Conservation (phyloP, 2,113 vertebrate genomes). For the Antechinus flavipes region DNA sequence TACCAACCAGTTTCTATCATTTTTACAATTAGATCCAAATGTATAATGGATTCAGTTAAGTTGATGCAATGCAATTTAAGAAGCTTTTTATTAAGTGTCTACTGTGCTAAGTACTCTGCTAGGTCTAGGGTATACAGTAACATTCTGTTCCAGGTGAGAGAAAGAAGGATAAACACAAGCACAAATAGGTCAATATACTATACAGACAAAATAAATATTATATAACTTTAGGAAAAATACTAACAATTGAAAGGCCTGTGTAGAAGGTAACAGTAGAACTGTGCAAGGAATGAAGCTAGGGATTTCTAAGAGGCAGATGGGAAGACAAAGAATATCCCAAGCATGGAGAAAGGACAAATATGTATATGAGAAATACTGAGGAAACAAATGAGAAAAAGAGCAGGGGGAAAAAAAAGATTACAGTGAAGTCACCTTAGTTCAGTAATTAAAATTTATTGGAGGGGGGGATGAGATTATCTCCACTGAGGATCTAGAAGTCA, state of each 20-base stretch:
- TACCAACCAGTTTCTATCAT: not conserved
- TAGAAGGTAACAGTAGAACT: not conserved
- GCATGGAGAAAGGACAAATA: not conserved
- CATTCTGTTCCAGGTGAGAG: not conserved
- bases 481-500: not conserved
- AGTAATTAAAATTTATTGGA: not conserved
- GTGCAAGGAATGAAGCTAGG: not conserved
- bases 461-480: not conserved
- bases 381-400: not conserved
- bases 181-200: not conserved
- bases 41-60: not conserved
- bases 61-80: not conserved
- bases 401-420: not conserved
- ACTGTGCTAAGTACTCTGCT: not conserved
- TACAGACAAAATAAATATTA: not conserved
- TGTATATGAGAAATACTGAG: not conserved
- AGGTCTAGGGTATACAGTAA: not conserved
- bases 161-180: not conserved
- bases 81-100: not conserved
- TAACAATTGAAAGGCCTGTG: not conserved
- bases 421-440: not conserved
- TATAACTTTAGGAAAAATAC: not conserved
- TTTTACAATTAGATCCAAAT: not conserved
- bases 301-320: not conserved
- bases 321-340: not conserved